phyloP scores from a whole-genome alignment of 2,113 vertebrate genomes.

The Anguilla japonica region DNA sequence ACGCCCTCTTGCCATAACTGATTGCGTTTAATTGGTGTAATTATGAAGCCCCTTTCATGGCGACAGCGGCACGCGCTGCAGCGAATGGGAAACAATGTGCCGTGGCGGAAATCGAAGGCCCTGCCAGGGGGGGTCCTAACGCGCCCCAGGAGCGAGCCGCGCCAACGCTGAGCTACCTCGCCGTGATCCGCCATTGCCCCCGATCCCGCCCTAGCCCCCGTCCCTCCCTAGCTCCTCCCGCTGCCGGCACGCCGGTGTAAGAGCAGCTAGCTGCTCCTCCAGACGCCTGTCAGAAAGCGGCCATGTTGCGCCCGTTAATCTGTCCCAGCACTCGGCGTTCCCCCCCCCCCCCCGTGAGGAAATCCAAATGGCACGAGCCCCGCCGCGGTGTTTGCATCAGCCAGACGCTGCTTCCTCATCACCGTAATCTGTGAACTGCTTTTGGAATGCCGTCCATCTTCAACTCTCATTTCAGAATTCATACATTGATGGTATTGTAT shows the following conservation, averaged over 20 bases:
- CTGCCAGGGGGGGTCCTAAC: neutral
- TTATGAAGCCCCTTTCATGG: conserved; percentile 50
- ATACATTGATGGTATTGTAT: neutral
- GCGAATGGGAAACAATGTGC: neutral
- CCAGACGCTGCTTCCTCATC: too few species aligned
- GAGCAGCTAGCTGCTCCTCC: too few species aligned
- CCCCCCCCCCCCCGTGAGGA: neutral
- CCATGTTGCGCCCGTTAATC: neutral
- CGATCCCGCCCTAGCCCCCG: neutral
- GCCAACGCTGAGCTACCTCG: neutral
- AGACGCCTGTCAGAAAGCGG: neutral
- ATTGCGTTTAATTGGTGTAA: conserved; percentile 54
- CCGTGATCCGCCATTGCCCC: neutral
- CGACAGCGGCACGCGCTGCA: neutral
- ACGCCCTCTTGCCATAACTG: conserved; percentile 18
- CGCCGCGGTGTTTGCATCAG: too few species aligned
- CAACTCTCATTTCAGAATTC: neutral
- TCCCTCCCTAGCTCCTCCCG: neutral
- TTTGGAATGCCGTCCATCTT: neutral
- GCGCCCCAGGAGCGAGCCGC: neutral
- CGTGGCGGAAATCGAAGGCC: conserved; percentile 1
- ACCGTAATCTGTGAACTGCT: too few species aligned
- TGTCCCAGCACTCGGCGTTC: neutral
- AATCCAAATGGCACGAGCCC: neutral
- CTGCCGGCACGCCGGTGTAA: neutral